Base-by-base conservation (phyloP, 2,797 vertebrate genomes). In the Acanthopagrus latus region DNA sequence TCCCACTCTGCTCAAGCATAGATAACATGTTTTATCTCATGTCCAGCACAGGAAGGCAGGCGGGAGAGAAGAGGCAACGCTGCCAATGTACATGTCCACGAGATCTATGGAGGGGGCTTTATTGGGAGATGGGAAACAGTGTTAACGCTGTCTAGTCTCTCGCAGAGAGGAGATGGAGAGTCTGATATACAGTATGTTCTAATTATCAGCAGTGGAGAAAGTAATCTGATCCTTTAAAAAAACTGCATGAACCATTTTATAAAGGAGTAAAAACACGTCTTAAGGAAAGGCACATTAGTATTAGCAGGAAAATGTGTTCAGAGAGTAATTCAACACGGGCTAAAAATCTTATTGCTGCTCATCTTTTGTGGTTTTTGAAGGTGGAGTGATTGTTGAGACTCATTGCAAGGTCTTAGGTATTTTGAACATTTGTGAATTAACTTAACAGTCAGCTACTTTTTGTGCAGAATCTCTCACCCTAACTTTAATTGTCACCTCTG, bases 21-120 rank as follows among this genome's bases (percentile, higher is more conserved):
- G 74, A 90, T 69, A 83, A 83, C 69, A 85, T 60, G 20, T 74
- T 76, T 78, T 78, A 10, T 87, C 72, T 76, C 83, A 82, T 67
- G 60, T 85, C 62, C 54, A 21, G 29, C 59, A 69, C 38, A 67
- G 33, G 33, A 33, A 33, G 54, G 47, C 64, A 54, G 72, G 72
- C 57, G 58, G 41, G 71, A 64, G 82, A 63, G 51, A 71, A 38
- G 64, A 77, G 57, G 58, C 71, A 10, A 64, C 11, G 65, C 60
- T 59, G 55, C 51, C 65, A 75, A 70, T 84, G 64, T 80, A 73
- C 72, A 82, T 29, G 80, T 76, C 71, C 23, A 25, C 5, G 4
- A 71, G 65, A 58, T 77, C 48, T 69, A 68, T 55, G 64, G 29
- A 51, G 17, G 17, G 7, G 48, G 65, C 52, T 87, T 80, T 78